phyloP scores from a whole-genome alignment of 2,888 invertebrate genomes.

The Sacculina carcini region DNA sequence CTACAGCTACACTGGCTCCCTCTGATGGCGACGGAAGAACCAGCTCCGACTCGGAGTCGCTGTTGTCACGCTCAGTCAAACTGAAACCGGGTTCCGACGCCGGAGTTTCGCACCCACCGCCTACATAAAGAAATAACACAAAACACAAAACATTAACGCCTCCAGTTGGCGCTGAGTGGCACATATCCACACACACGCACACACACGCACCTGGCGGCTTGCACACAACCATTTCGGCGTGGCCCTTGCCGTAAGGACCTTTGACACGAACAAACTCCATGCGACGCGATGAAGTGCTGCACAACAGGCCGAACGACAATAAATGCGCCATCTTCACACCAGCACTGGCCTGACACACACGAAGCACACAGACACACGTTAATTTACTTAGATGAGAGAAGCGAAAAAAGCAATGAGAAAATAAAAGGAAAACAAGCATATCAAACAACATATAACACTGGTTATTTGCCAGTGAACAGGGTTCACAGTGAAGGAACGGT shows the following conservation, averaged over 20 bases:
- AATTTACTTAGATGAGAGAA: neutral
- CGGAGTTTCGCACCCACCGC: constrained; percentile 77
- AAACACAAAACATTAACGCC: neutral
- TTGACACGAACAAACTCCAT: constrained; percentile 97
- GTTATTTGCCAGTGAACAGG: too few species aligned
- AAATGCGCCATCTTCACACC: constrained; percentile 83
- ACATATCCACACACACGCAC: neutral
- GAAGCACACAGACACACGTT: constrained; percentile 16
- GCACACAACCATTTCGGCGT: constrained; percentile 94
- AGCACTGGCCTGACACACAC: constrained; percentile 51
- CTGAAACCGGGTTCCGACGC: constrained; percentile 65
- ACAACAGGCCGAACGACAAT: constrained; percentile 77
- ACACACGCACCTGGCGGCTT: constrained; percentile 39
- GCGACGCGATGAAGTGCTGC: constrained; percentile 41
- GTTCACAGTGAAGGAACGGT: too few species aligned
- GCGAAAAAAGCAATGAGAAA: constrained; percentile 1
- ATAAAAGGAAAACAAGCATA: constrained; percentile 1
- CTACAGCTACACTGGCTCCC: too few species aligned
- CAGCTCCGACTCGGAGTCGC: constrained; percentile 65
- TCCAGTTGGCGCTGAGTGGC: neutral
- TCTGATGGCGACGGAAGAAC: too few species aligned
- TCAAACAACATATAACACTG: constrained; percentile 1
- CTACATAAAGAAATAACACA: constrained; percentile 14
- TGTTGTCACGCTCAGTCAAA: constrained; percentile 65
- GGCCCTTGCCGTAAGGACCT: constrained; percentile 83